Percentiles rank a stretch among this genome's conserved stretches.
Evolutionary conservation across 2,797 vertebrate species (phyloP).

Genomic region (Malacoctenus gilli): DNA sequence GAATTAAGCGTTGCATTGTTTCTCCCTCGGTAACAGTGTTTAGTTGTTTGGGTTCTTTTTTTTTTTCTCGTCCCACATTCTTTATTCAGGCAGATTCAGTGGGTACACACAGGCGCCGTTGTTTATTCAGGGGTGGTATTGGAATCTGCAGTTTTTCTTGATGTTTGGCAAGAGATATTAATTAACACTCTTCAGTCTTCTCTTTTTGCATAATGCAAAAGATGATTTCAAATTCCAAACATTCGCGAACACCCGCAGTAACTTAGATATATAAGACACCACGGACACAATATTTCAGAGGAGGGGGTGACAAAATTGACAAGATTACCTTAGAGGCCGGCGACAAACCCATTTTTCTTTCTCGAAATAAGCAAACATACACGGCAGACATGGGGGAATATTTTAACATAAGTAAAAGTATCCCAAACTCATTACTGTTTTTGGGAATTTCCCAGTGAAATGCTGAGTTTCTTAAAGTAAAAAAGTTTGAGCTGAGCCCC

Average conservation of each 20-base stretch:
- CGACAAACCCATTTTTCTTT: background rate
- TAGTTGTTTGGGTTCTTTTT: background rate
- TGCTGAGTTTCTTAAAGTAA: slow-evolving; percentile 45
- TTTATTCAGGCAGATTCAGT: slow-evolving; percentile 10
- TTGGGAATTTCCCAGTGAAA: slow-evolving; percentile 22
- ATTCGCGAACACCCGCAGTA: background rate
- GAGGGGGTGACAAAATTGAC: background rate
- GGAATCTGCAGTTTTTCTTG: slow-evolving; percentile 4
- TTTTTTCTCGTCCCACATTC: background rate
- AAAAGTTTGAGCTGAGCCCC: slow-evolving; percentile 58
- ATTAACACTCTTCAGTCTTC: background rate
- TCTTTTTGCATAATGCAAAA: background rate
- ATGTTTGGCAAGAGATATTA: slow-evolving; percentile 10
- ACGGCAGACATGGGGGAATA: background rate
- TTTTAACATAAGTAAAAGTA: background rate
- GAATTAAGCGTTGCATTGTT: background rate
- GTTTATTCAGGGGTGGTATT: slow-evolving; percentile 8
- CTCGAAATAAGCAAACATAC: slow-evolving; percentile 3
- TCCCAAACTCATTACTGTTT: slow-evolving; percentile 10
- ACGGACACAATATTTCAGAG: background rate
- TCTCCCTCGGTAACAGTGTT: background rate
- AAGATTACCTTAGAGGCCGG: background rate
- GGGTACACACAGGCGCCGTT: slow-evolving; percentile 2
- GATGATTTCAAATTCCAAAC: background rate
- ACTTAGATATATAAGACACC: background rate